phyloP scores from a whole-genome alignment of 2,113 vertebrate genomes.

The Zeus faber region DNA sequence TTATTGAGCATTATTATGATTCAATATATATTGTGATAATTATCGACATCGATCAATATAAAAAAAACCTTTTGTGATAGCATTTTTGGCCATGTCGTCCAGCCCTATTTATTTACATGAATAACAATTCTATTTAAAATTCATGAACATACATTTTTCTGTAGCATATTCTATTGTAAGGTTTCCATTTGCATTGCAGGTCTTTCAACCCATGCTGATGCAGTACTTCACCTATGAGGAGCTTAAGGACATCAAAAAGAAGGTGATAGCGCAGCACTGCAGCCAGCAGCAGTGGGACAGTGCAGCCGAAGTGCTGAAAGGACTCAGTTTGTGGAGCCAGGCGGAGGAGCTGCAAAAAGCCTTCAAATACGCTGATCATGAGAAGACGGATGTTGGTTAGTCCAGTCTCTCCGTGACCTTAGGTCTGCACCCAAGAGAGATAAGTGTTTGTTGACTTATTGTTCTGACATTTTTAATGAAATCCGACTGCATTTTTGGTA shows the following conservation, averaged over 20 bases:
- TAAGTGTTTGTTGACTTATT: no score
- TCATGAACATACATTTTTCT: no score
- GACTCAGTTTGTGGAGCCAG: conserved; percentile 87
- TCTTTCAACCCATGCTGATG: conserved; percentile 99
- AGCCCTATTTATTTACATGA: no score
- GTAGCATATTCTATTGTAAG: no score
- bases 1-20: no score
- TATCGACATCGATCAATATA: no score
- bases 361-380: conserved; percentile 92
- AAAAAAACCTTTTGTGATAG: no score
- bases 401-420: not conserved
- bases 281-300: conserved; percentile 79
- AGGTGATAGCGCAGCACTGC: conserved; percentile 94
- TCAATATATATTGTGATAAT: no score
- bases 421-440: no score
- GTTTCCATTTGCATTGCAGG: conserved; percentile 76
- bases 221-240: conserved; percentile 98
- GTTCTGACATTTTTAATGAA: not conserved
- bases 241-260: conserved; percentile 96
- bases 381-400: conserved; percentile 89
- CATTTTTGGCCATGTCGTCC: no score
- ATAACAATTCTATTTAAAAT: no score
- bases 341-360: conserved; percentile 90
- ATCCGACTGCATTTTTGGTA: not conserved
- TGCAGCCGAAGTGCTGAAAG: conserved; percentile 82